phyloP scores from a whole-genome alignment of 1,140 invertebrate genomes.

The Antheraea pernyi region DNA sequence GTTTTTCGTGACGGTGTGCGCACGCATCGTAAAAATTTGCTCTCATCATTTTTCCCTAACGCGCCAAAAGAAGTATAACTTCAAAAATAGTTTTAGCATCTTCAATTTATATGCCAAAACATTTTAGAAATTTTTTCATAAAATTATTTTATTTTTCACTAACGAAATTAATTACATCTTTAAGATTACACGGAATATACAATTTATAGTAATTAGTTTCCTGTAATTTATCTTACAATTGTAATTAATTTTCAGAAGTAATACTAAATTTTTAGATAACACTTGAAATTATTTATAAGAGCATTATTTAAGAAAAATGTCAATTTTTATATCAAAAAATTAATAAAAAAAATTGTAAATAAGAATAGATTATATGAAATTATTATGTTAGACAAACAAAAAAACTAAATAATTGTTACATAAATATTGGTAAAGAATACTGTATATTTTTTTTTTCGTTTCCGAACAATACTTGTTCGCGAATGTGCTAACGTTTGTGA shows the following conservation, averaged over 20 bases:
- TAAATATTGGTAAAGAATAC: constrained; percentile 52
- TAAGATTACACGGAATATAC: not conserved
- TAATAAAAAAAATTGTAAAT: constrained; percentile 55
- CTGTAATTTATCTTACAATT: not conserved
- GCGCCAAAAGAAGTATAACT: too few species aligned
- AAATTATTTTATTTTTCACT: not conserved
- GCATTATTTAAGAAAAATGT: constrained; percentile 66
- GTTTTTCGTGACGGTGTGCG: too few species aligned
- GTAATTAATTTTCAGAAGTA: not conserved
- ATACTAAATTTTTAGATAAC: constrained; percentile 4
- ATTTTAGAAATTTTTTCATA: not conserved
- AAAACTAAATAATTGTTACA: constrained; percentile 61
- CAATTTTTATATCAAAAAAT: constrained; percentile 41
- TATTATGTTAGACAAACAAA: constrained; percentile 40
- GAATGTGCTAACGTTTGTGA: constrained; percentile 64
- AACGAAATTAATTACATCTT: not conserved
- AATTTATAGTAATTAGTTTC: not conserved
- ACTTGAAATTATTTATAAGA: constrained; percentile 52
- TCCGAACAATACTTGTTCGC: constrained; percentile 49
- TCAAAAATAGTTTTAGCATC: not conserved
- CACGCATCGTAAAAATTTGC: too few species aligned
- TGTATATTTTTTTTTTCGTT: constrained; percentile 40
- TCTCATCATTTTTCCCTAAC: too few species aligned
- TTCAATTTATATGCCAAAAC: not conserved
- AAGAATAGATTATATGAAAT: constrained; percentile 72